A percentile compares a stretch with the other conserved stretches of the same genome.
Evolutionary conservation across 2,113 vertebrate genomes (phyloP).

Genomic region (Thymallus thymallus): DNA sequence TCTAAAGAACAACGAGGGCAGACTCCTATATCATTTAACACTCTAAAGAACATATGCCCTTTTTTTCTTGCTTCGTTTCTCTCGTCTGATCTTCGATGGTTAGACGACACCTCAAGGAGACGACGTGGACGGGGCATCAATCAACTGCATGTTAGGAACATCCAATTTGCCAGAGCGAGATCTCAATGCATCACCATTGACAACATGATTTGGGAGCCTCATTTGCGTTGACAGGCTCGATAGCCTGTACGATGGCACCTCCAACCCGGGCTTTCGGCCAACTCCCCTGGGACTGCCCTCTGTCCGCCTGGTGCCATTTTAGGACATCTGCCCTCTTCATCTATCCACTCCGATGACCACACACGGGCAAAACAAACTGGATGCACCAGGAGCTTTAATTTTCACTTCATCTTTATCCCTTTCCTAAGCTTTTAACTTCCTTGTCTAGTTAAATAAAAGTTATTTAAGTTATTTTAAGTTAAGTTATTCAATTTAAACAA

Average conservation of each 20-base stretch:
- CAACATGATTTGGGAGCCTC: slow-evolving; percentile 68
- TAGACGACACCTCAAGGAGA: slow-evolving; percentile 50
- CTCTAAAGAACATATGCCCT: slow-evolving; percentile 38
- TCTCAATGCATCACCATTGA: slow-evolving; percentile 73
- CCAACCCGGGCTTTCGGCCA: slow-evolving; percentile 43
- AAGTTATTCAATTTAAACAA: too few species aligned
- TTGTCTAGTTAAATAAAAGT: too few species aligned
- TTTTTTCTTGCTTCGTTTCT: slow-evolving; percentile 12
- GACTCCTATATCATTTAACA: slow-evolving; percentile 2
- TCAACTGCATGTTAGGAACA: slow-evolving; percentile 63
- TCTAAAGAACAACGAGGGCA: slow-evolving; percentile 46
- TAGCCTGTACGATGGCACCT: slow-evolving; percentile 47
- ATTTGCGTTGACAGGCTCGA: slow-evolving; percentile 58
- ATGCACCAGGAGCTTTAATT: background rate
- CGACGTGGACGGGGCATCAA: slow-evolving; percentile 56
- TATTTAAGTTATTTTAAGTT: too few species aligned
- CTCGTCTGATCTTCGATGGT: slow-evolving; percentile 29
- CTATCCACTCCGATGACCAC: slow-evolving; percentile 28
- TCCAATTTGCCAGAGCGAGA: slow-evolving; percentile 66
- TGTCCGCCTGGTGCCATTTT: slow-evolving; percentile 34
- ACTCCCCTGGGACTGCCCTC: slow-evolving; percentile 43
- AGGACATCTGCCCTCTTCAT: slow-evolving; percentile 48
- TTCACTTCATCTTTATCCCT: too few species aligned
- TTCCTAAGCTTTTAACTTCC: too few species aligned
- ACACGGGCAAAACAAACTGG: slow-evolving; percentile 21